Base-by-base conservation (phyloP, 2,888 invertebrate species). In the Stenodera caucasica region DNA sequence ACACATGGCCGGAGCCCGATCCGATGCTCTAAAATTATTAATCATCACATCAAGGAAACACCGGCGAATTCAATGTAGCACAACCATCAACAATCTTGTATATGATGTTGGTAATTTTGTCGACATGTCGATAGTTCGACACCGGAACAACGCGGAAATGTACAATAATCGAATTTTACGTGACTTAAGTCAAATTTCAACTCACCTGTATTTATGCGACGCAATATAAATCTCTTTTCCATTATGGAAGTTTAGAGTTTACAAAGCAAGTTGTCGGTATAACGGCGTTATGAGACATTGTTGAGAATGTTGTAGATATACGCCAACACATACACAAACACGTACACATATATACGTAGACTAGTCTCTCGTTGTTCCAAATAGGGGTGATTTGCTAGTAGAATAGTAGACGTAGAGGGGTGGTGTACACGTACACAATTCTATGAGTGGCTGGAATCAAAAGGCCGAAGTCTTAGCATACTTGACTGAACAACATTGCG, bases 401-500 rank as follows among this genome's bases (percentile, higher is more conserved):
- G 45, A 45, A 3, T 7, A 12, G 21, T 11, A 45, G 21, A 45
- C 2, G 15, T n/a, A 15, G 21, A 8, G n/a, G n/a, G n/a, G n/a
- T n/a, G n/a, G n/a, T n/a, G n/a, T n/a, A n/a, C 21, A 12, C 7
- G 8, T 15, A 53, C 51, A 40, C 52, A 59, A 54, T 53, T 50
- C 30, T 15, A 58, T 52, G 49, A 64, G 56, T 63, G 50, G 61
- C 69, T 69, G 67, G 65, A 69, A 70, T 63, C 68, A 64, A 60
- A 64, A 64, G 60, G 56, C 57, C 58, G 45, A 65, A 61, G 63
- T 61, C 61, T 67, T 66, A 66, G 64, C 64, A 68, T 66, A 66
- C 70, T 68, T 67, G 57, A 63, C 58, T 66, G 61, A 61, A 68
- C 67, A 67, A 65, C 67, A 65, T 64, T 69, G 68, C 66, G 29